Base-by-base conservation (phyloP, 2,888 invertebrate species). In the Pristionchus japonicus region DNA sequence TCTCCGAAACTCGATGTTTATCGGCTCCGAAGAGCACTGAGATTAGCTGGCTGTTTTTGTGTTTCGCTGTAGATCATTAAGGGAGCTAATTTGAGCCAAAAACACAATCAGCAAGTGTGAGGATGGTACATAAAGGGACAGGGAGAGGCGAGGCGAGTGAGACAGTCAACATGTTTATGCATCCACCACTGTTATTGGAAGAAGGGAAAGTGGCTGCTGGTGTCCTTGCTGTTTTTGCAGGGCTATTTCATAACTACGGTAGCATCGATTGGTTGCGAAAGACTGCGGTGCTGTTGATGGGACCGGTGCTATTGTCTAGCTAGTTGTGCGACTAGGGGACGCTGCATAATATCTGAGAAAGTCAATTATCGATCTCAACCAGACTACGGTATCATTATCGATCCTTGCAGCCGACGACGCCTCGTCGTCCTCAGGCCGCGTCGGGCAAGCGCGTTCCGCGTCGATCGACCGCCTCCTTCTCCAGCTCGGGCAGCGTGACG, bases 401-500 rank as follows among this genome's bases (percentile, higher is more conserved):
- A 77, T 77, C 61, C 1, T 52, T 74, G 74, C 77, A 77, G 77
- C 77, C 77, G 77, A 47, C 77, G 77, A 77, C 77, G 43, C 77
- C 77, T 43, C 77, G 77, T 43, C 43, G 43, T 40, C 77, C 43
- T 23, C n/a, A n/a, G 27, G 40, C 77, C 77, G 43, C 77, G n/a
- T n/a, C n/a, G 47, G 77, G 77, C 43, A 77, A 77, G 77, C 77
- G 77, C 9, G n/a, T 43, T 43, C 43, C 77, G 77, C 77, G 77
- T 27, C 43, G 77, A 13, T 77, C 77, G n/a, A 47, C 77, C 43
- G 43, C 43, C 13, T 77, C 77, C 13, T 47, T 77, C 43, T 77
- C 77, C 77, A 77, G 40, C 77, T 43, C 43, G n/a, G n/a, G n/a
- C n/a, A 43, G 43, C n/a, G n/a, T n/a, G n/a, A n/a, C n/a, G n/a